Evolutionary conservation across 64 coral and sea anemone genomes (phyloP), one percentile per base, ranked within the genome.

Genomic region (Porites australiensis): DNA sequence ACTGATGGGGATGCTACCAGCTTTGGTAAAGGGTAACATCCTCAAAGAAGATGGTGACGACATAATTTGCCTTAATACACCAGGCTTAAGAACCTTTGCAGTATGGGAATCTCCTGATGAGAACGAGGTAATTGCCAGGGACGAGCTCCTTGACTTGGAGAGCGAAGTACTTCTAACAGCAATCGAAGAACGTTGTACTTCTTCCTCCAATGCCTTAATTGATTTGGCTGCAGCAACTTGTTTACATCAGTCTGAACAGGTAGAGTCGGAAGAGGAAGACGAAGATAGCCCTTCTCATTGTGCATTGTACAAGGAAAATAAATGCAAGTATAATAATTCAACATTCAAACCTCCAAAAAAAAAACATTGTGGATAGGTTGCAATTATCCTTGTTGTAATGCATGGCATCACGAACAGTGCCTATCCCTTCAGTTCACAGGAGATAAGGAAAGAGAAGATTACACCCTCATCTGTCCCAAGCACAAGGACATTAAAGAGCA

Each of bases 81-180:
- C 82, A 7, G 82, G 13, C 3, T 49, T 85, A 19, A 61, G 64
- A 48, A 16, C 82, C 3, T 37, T 67, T 49, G 64, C 44, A 23
- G 67, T 70, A 49, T n/a, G 18, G n/a, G 82, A 69, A 10, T 12
- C 64, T 18, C 82, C 82, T 20, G 87, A 89, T 89, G 87, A 89
- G 75, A 61, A 27, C 43, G 57, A 89, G 0, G 46, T 50, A 19
- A 70, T 70, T n/a, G 18, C 82, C 3, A 10, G 13, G 13, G 64
- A 86, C 5, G 82, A 86, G 6, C 18, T 86, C 6, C 12, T 70
- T 65, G 82, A 86, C 9, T 49, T 70, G 11, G 46, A 86, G 14
- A 70, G 51, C 22, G 64, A 50, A 1, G 68, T 70, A 6, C 45
- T 86, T 43, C 51, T 46, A n/a, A 45, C 27, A 49, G 63, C 62